Base-by-base conservation (phyloP, 2,113 vertebrate genomes). In the Nerophis ophidion region DNA sequence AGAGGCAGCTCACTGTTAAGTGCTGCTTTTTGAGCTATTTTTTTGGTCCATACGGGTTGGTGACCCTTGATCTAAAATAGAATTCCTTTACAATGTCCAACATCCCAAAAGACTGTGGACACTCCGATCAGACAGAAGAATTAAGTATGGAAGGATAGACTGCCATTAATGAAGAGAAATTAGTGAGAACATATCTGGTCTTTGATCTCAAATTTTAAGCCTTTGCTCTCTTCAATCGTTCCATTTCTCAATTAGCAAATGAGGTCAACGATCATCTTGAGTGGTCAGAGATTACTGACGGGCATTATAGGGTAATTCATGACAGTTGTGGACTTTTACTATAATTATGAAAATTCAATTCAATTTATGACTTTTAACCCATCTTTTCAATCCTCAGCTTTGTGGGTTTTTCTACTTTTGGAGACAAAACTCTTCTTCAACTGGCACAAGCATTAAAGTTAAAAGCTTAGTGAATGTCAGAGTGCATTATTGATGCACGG, bases 281-380 rank as follows among this genome's bases (percentile, higher is more conserved):
- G 61, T 71, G 56, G 38, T 19, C 6, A 56, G 59, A 62, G 83
- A 78, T 82, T 81, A 84, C 64, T n/a, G 33, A 50, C 64, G 68
- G 68, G 45, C 75, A 72, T 81, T 60, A 71, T 75, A 57, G 70
- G 77, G 81, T 77, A 79, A 82, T 83, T 85, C 75, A 77, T 62
- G 48, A 61, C 60, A 59, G 53, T 79, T 80, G 79, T 66, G 68
- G 64, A 81, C 81, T 82, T 68, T 87, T 76, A 83, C 51, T 47
- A 62, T 85, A 85, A 84, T 84, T 82, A 81, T 77, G 65, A 80
- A 81, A 85, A 84, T 79, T 79, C 81, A 84, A 81, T 85, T 85
- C 80, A 81, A 76, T 84, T 76, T 35, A 76, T 52, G 72, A 81
- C 58, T 78, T 73, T 74, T 73, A 75, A 80, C 80, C 66, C 77